A percentile compares a stretch with the other conserved stretches of the same genome.
These are phyloP conservation scores for Crocidura indochinensis DNA, from an alignment of 2,797 vertebrate species.

Conservation along the genomic window DNA sequence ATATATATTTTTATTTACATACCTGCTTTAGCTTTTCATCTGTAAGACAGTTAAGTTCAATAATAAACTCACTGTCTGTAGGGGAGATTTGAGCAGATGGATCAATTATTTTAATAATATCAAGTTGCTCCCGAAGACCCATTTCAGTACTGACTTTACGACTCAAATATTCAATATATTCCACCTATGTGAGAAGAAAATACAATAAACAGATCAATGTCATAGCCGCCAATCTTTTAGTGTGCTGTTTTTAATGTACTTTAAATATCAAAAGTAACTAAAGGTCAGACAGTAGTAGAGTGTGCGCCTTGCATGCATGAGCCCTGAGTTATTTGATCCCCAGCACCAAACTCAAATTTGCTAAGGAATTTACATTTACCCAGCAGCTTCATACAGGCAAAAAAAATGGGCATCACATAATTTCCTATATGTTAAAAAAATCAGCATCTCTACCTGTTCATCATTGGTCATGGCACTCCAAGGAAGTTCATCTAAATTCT, in stretches of 20 bases:
- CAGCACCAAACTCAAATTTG: slow-evolving; percentile 51
- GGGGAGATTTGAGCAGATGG: slow-evolving; percentile 98
- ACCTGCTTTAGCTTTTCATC: slow-evolving; percentile 99
- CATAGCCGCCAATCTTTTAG: slow-evolving; percentile 59
- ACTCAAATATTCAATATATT: slow-evolving; percentile 99
- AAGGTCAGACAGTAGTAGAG: too few species aligned
- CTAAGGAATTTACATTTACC: slow-evolving; percentile 60
- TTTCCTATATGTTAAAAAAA: slow-evolving; percentile 58
- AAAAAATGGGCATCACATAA: slow-evolving; percentile 42
- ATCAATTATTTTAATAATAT: slow-evolving; percentile 99
- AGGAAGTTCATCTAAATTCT: slow-evolving; percentile 97
- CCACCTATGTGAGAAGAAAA: slow-evolving; percentile 92
- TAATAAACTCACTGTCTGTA: slow-evolving; percentile 99
- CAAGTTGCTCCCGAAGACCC: slow-evolving; percentile 99
- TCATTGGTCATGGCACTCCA: slow-evolving; percentile 99
- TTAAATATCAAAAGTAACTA: slow-evolving; percentile 18
- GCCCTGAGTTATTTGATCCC: too few species aligned
- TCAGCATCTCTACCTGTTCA: slow-evolving; percentile 93
- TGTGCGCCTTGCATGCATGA: too few species aligned
- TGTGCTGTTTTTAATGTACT: slow-evolving; percentile 34
- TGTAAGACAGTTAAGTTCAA: slow-evolving; percentile 99
- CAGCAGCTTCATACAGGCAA: slow-evolving; percentile 56
- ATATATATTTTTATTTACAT: slow-evolving; percentile 79
- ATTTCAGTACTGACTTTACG: slow-evolving; percentile 99
- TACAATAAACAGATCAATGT: slow-evolving; percentile 64